These are phyloP conservation scores for Coregonus ussuriensis DNA, from an alignment of 2,797 vertebrate genomes.

Conservation along the genomic window DNA sequence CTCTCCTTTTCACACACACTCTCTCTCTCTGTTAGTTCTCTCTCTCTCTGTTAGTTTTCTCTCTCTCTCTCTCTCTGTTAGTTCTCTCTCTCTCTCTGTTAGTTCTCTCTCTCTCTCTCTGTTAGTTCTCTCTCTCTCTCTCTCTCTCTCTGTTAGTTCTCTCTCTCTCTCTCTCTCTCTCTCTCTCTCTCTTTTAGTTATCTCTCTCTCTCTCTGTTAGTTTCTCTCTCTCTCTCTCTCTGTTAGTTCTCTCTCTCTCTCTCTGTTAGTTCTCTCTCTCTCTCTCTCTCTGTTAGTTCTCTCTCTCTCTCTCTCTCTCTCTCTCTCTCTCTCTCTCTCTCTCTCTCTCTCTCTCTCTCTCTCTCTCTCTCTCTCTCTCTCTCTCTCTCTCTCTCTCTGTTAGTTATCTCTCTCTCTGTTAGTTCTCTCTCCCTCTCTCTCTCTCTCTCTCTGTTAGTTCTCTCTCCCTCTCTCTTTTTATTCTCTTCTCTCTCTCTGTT, in stretches of 20 bases:
- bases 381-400: constrained; percentile 11
- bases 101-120: background rate
- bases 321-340: background rate
- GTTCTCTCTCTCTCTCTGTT: background rate
- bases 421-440: background rate
- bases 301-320: background rate
- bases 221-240: background rate
- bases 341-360: background rate
- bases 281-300: background rate
- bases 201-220: background rate
- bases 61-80: background rate
- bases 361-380: background rate
- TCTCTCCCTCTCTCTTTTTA: background rate
- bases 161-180: background rate
- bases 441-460: background rate
- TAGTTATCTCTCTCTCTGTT: background rate
- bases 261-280: background rate
- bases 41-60: background rate
- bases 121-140: background rate
- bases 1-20: background rate
- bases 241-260: background rate
- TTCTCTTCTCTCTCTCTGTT: constrained; percentile 5
- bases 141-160: constrained; percentile 19
- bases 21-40: background rate
- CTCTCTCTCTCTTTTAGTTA: too few species aligned